Conservation (phyloP, 2,797 vertebrate genomes). For the Karalla daura region DNA sequence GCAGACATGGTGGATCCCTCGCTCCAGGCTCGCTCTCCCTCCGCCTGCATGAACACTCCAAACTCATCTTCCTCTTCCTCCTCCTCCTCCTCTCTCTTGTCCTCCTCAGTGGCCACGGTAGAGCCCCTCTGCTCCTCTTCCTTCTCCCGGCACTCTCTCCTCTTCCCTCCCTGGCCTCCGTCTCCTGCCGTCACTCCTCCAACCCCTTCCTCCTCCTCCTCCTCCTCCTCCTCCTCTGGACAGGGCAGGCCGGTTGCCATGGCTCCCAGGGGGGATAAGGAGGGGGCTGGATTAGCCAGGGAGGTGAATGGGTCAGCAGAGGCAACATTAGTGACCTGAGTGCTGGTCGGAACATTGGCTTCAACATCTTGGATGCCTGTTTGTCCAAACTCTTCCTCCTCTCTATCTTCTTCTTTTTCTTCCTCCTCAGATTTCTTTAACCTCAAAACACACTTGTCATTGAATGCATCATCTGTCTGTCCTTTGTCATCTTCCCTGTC, state of each 20-base stretch:
- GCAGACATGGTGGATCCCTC: constrained; percentile 63
- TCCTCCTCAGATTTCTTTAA: constrained; percentile 13
- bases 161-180: constrained; percentile 23
- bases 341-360: background rate
- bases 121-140: constrained; percentile 54
- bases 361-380: background rate
- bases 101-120: constrained; percentile 65
- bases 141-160: constrained; percentile 48
- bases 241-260: constrained; percentile 74
- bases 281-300: constrained; percentile 74
- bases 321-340: constrained; percentile 19
- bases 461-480: background rate
- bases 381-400: constrained; percentile 2
- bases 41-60: constrained; percentile 84
- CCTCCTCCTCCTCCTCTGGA: constrained; percentile 35
- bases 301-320: constrained; percentile 54
- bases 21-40: constrained; percentile 71
- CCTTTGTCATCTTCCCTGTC: background rate
- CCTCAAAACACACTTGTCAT: constrained; percentile 9
- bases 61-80: constrained; percentile 79
- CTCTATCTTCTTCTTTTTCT: background rate
- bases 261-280: constrained; percentile 62
- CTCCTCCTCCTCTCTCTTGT: constrained; percentile 42
- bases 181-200: background rate
- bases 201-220: constrained; percentile 33